phyloP scores from a whole-genome alignment of 2,797 vertebrate species.

The Chrosomus eos region DNA sequence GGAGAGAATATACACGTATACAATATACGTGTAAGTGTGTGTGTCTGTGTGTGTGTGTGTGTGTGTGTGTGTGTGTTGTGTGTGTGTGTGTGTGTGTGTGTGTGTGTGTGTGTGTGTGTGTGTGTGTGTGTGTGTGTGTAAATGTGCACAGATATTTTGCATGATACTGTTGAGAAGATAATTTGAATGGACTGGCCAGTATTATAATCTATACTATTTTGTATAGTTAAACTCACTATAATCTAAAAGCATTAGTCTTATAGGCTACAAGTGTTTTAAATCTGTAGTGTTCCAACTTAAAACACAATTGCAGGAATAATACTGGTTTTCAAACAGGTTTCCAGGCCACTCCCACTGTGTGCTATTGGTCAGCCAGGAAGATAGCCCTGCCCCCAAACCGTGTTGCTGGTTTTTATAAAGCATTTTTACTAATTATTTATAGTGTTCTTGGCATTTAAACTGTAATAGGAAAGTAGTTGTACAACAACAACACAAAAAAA shows the following conservation, averaged over 20 bases:
- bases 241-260: not conserved
- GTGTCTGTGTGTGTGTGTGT: slow-evolving; percentile 42
- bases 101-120: not conserved
- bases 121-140: not conserved
- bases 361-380: not conserved
- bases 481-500: not conserved
- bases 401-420: not conserved
- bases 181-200: not conserved
- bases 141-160: not conserved
- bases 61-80: slow-evolving; percentile 37
- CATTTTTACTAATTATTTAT: not conserved
- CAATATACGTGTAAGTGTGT: slow-evolving; percentile 48
- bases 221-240: too few relatives aligned
- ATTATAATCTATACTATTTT: not conserved
- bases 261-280: not conserved
- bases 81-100: slow-evolving; percentile 37
- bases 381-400: not conserved
- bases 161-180: not conserved
- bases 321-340: not conserved
- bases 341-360: not conserved
- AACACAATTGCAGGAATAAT: not conserved
- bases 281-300: too few relatives aligned
- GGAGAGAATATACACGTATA: too few relatives aligned
- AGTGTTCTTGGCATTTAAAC: not conserved
- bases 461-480: not conserved